Percentiles rank a stretch among this genome's conserved stretches.
These are phyloP conservation scores for Dilophus febrilis DNA, from an alignment of 2,888 invertebrate species.

Conservation along the genomic window DNA sequence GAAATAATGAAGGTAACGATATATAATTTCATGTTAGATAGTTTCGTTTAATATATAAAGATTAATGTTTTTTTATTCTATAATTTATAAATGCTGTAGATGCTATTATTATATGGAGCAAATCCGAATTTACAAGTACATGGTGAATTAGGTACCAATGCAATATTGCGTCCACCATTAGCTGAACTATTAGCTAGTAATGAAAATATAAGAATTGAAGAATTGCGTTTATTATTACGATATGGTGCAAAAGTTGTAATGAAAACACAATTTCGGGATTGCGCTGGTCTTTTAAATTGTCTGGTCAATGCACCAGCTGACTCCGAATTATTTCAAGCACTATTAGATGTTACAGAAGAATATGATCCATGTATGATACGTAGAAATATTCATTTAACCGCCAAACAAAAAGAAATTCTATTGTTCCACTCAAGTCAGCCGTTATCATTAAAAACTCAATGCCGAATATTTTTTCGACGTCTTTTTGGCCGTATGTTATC, in stretches of 20 bases:
- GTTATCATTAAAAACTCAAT: conserved; percentile 44
- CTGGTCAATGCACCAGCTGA: conserved; percentile 44
- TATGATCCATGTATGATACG: conserved; percentile 68
- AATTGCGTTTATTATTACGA: conserved; percentile 50
- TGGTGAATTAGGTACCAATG: conserved; percentile 48
- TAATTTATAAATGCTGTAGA: no score
- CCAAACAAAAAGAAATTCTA: conserved; percentile 45
- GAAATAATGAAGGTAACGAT: conserved; percentile 36
- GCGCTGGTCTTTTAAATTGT: conserved; percentile 65
- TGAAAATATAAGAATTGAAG: conserved; percentile 43
- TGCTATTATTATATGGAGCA: conserved; percentile 53
- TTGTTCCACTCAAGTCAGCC: conserved; percentile 50
- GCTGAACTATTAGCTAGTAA: conserved; percentile 70
- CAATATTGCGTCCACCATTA: conserved; percentile 54
- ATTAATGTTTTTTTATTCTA: no score
- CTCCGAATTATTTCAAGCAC: conserved; percentile 41
- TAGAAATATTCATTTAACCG: conserved; percentile 45
- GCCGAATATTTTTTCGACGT: conserved; percentile 9
- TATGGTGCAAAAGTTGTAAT: conserved; percentile 61
- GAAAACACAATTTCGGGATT: conserved; percentile 70
- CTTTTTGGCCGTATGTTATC: conserved; percentile 10
- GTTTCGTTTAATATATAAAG: no score
- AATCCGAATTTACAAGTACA: conserved; percentile 60
- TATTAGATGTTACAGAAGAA: conserved; percentile 57
- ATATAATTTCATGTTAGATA: no score